Base-by-base conservation (phyloP, 2,797 vertebrate species). In the Acanthiza pusilla region DNA sequence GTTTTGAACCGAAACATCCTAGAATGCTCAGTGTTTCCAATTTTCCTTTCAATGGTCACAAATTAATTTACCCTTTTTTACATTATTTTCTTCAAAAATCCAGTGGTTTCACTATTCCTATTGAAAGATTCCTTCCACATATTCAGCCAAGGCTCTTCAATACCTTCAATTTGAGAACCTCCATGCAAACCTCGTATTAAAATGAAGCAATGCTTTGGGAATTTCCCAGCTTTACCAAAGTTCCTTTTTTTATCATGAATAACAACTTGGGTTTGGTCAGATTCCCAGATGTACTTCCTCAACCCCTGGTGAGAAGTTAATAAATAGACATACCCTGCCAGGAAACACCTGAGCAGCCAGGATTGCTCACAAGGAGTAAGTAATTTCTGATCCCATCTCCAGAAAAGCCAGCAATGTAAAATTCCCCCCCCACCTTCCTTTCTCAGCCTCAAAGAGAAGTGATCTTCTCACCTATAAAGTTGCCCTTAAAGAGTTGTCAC, bases 371-470 rank as follows among this genome's bases (percentile, higher is more conserved):
- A 57, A 67, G n/a, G 34, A 66, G 7, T 48, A 73, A 73, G 30
- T 42, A 74, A 18, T 63, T 93, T 80, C 48, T 57, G 36, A 79
- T 71, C 29, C 36, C 67, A 5, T 38, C 30, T 75, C 38, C 58
- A 77, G 42, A 50, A 77, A 83, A 85, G 6, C 2, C 67, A 79
- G 10, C 11, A 40, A 12, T 11, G 10, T 34, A 43, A 34, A 22
- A 81, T n/a, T 29, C 17, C 25, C 0, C 1, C 1, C 2, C 4
- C 1, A 1, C 9, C 50, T 67, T 40, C 34, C 34, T 78, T 66
- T 58, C 36, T 66, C 60, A 81, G 23, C 30, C 51, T 45, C 32
- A 54, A 78, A 54, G 43, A 81, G 30, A 66, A 73, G 6, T 13
- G 16, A 19, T 78, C 27, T 78, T 63, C 42, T 78, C 23, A 17